Percentiles rank a stretch among this genome's conserved stretches.
Evolutionary conservation across 1,140 invertebrate species (phyloP).

Genomic region (Prorops nasuta): DNA sequence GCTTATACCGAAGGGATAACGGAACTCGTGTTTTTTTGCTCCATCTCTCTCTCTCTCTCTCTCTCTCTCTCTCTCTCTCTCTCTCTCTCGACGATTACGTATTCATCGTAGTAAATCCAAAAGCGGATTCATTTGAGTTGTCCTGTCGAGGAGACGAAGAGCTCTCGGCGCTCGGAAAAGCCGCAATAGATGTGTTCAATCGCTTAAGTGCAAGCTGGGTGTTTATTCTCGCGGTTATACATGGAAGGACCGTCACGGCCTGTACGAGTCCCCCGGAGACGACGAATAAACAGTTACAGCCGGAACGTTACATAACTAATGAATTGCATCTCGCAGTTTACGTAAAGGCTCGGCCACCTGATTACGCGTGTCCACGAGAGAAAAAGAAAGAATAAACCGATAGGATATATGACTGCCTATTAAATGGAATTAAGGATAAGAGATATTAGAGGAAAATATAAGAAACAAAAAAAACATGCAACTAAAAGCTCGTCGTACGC

Average conservation of each 20-base stretch:
- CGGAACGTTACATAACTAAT: constrained; percentile 32
- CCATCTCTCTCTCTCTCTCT: no score
- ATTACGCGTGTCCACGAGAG: not conserved
- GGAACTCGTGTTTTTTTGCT: no score
- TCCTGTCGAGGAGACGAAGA: constrained; percentile 15
- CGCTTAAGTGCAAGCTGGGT: constrained; percentile 30
- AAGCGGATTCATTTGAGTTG: no score
- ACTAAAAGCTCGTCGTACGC: constrained; percentile 22
- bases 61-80: no score
- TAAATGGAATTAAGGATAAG: no score
- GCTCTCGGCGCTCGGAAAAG: constrained; percentile 27
- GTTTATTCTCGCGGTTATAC: constrained; percentile 26
- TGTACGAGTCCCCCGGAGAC: constrained; percentile 13
- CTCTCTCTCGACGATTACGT: no score
- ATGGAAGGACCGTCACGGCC: constrained; percentile 4
- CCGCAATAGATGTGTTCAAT: constrained; percentile 34
- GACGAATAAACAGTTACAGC: constrained; percentile 19
- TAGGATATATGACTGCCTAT: not conserved
- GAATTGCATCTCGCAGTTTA: constrained; percentile 30
- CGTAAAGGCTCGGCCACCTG: constrained; percentile 7
- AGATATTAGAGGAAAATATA: constrained; percentile 8
- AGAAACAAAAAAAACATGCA: not conserved
- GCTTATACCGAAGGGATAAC: no score
- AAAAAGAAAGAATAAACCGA: not conserved
- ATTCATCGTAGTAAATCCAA: no score